Percentiles rank a stretch among this genome's conserved stretches.
These are phyloP conservation scores for Brenthis ino DNA, from an alignment of 2,888 invertebrate genomes.

Conservation along the genomic window DNA sequence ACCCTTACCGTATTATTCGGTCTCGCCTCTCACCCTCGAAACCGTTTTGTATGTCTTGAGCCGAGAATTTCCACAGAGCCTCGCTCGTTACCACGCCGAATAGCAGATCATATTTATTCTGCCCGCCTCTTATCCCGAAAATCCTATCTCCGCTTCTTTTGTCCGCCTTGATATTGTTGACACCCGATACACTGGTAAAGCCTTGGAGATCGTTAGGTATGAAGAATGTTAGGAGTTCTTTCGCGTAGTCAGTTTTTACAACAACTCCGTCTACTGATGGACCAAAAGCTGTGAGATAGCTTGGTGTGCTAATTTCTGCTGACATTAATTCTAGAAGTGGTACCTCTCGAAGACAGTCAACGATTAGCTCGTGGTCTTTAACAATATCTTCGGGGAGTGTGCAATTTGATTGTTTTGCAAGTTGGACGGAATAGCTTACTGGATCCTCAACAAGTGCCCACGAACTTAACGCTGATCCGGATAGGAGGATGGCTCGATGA, in stretches of 20 bases:
- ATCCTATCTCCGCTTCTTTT: slow-evolving; percentile 84
- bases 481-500: slow-evolving; percentile 92
- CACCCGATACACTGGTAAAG: slow-evolving; percentile 83
- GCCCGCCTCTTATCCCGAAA: slow-evolving; percentile 79
- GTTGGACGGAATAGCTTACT: slow-evolving; percentile 90
- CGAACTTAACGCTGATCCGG: slow-evolving; percentile 93
- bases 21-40: slow-evolving; percentile 95
- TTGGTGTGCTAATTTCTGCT: slow-evolving; percentile 90
- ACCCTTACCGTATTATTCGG: slow-evolving; percentile 87
- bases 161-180: slow-evolving; percentile 82
- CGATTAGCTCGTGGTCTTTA: slow-evolving; percentile 91
- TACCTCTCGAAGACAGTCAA: slow-evolving; percentile 91
- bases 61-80: slow-evolving; percentile 94
- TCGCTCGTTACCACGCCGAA: slow-evolving; percentile 96
- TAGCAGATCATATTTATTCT: slow-evolving; percentile 90
- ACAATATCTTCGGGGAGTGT: slow-evolving; percentile 91
- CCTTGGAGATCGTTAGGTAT: slow-evolving; percentile 85
- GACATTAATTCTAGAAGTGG: slow-evolving; percentile 88
- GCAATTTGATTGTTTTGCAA: slow-evolving; percentile 92
- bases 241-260: slow-evolving; percentile 93
- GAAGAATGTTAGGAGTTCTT: slow-evolving; percentile 88
- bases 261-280: slow-evolving; percentile 97
- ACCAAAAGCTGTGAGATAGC: slow-evolving; percentile 93
- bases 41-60: slow-evolving; percentile 91
- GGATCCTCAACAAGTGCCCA: slow-evolving; percentile 96